These are phyloP conservation scores for Ischnura elegans DNA, from an alignment of 2,888 invertebrate genomes.

Conservation along the genomic window DNA sequence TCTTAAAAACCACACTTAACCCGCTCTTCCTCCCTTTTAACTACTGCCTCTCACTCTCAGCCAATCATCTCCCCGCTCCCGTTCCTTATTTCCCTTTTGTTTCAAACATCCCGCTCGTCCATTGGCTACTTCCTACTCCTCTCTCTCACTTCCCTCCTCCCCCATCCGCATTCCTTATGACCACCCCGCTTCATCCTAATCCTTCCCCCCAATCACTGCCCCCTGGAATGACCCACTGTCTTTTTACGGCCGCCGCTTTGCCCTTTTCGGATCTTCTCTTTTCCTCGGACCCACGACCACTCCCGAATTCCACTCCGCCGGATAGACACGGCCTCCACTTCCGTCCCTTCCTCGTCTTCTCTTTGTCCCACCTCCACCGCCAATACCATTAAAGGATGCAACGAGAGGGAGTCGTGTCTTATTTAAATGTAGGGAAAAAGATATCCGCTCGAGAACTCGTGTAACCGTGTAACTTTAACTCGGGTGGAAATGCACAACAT, in stretches of 20 bases:
- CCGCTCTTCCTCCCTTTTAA: not conserved
- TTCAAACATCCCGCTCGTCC: not conserved
- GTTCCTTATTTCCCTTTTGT: not conserved
- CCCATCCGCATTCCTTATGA: not conserved
- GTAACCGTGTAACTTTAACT: no score
- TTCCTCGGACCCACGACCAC: not conserved
- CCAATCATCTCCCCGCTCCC: not conserved
- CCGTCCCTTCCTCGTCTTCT: no score
- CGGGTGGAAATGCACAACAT: no score
- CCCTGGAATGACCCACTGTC: conserved; percentile 13
- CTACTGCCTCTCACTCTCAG: not conserved
- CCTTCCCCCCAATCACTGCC: conserved; percentile 38
- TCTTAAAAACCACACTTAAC: not conserved
- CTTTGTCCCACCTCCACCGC: no score
- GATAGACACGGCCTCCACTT: no score
- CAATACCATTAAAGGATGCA: no score
- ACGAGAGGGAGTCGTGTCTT: no score
- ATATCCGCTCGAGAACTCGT: no score
- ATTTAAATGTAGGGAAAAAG: no score
- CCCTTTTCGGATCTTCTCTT: not conserved
- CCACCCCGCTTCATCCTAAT: not conserved
- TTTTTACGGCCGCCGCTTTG: not conserved
- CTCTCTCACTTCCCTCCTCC: not conserved
- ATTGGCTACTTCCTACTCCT: not conserved
- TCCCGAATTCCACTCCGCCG: not conserved